These are phyloP conservation scores for Diabrotica balteata DNA, from an alignment of 2,888 invertebrate genomes.

Conservation along the genomic window DNA sequence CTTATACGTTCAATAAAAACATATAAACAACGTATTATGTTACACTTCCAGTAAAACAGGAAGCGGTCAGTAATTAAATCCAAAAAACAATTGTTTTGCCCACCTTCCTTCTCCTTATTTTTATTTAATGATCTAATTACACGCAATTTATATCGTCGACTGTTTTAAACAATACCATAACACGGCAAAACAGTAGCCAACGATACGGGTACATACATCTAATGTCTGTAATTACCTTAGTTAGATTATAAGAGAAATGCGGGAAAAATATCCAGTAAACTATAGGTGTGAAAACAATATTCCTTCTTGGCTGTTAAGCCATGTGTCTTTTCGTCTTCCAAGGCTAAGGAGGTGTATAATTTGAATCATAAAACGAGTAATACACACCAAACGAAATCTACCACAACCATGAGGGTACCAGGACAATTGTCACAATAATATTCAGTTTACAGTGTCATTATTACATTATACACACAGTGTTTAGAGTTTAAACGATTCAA, in stretches of 20 bases:
- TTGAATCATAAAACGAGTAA: conserved; percentile 1
- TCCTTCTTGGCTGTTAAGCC: neutral
- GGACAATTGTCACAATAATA: conserved; percentile 4
- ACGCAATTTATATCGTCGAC: no score
- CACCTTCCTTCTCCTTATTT: no score
- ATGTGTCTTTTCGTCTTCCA: neutral
- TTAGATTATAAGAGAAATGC: conserved; percentile 7
- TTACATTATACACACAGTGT: neutral
- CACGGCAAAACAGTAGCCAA: conserved; percentile 3
- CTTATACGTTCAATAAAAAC: no score
- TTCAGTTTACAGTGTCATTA: conserved; percentile 7
- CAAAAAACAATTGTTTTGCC: no score
- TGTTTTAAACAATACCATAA: conserved; percentile 5
- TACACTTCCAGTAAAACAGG: no score
- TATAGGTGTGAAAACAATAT: conserved; percentile 13
- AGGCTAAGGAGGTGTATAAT: conserved; percentile 4
- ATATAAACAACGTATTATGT: no score
- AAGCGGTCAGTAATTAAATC: no score
- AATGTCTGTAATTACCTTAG: conserved; percentile 3
- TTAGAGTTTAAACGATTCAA: conserved; percentile 10
- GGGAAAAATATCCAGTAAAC: conserved; percentile 10
- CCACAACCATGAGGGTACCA: conserved; percentile 13
- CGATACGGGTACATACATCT: conserved; percentile 7
- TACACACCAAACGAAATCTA: conserved; percentile 4
- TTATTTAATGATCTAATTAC: no score